Base-by-base conservation (phyloP, 2,888 invertebrate species). In the Allygus modestus region DNA sequence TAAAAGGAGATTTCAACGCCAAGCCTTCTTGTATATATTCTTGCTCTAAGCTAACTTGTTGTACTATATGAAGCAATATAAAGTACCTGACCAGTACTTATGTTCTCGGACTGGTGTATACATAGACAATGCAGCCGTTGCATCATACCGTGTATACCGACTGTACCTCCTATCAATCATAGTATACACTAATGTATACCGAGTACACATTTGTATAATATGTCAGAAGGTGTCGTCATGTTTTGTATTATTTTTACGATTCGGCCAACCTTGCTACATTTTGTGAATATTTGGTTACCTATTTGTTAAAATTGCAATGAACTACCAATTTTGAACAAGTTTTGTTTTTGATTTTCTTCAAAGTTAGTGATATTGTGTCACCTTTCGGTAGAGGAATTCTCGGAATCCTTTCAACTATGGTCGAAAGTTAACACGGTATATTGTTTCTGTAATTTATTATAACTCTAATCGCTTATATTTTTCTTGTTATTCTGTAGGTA, bases 61-160 rank as follows among this genome's bases (percentile, higher is more conserved):
- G 77, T 77, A 77, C 46, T 77, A 51, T 77, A 77, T 51, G 31
- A 77, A 77, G 77, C 77, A 77, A 77, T 77, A 77, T 77, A 1
- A 46, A 73, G 83, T 73, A 83, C 83, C 83, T 83, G 83, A 83
- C 51, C 69, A 43, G 82, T 82, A 82, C 82, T 82, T 82, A 4
- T 37, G 37, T 58, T 28, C 33, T 33, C 31, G 37, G 73, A 37
- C 73, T 12, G 23, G 23, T 73, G 73, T 73, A 73, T 41, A 73
- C 51, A n/a, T 75, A 41, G 41, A 75, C 1, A 31, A 51, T 51
- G 58, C 58, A 51, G n/a, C 51, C 31, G 28, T 77, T 51, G 43
- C 77, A 31, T 5, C 31, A 31, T 26, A 37, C 37, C 12, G n/a
- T 23, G 31, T 77, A 33, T 77, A 77, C 33, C 7, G 37, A 37